Evolutionary conservation across 1,140 invertebrate genomes (phyloP).

Genomic region (Atta colombica): DNA sequence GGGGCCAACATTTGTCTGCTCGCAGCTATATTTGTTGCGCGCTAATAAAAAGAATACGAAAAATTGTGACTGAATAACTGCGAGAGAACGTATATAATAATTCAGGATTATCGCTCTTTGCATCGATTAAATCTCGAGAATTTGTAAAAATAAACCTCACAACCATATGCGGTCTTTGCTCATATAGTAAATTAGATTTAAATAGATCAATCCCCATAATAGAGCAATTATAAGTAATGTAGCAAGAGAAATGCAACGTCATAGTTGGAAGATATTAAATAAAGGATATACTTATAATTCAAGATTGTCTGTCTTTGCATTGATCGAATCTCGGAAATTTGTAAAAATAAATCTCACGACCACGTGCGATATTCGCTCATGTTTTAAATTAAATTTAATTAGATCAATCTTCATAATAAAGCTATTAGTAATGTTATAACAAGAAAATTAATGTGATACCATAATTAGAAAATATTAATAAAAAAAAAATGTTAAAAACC

Average conservation of each 20-base stretch:
- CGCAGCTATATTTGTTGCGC: slow-evolving; percentile 50
- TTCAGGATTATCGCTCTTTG: slow-evolving; percentile 33
- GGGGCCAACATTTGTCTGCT: background rate
- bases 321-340: slow-evolving; percentile 50
- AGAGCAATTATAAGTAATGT: slow-evolving; percentile 1
- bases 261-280: background rate
- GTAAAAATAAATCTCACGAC: slow-evolving; percentile 46
- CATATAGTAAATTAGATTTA: slow-evolving; percentile 3
- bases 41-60: slow-evolving; percentile 59
- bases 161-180: background rate
- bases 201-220: slow-evolving; percentile 11
- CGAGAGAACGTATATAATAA: background rate
- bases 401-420: slow-evolving; percentile 14
- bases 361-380: background rate
- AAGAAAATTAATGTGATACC: background rate
- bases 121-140: slow-evolving; percentile 38
- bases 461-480: background rate
- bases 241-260: background rate
- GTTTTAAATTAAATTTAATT: slow-evolving; percentile 6
- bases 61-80: background rate
- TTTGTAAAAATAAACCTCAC: slow-evolving; percentile 59
- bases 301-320: slow-evolving; percentile 23
- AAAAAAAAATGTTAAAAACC: background rate
- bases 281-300: background rate
- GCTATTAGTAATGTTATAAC: background rate